Base-by-base conservation (phyloP, 2,797 vertebrate genomes). In the Chelonia mydas region DNA sequence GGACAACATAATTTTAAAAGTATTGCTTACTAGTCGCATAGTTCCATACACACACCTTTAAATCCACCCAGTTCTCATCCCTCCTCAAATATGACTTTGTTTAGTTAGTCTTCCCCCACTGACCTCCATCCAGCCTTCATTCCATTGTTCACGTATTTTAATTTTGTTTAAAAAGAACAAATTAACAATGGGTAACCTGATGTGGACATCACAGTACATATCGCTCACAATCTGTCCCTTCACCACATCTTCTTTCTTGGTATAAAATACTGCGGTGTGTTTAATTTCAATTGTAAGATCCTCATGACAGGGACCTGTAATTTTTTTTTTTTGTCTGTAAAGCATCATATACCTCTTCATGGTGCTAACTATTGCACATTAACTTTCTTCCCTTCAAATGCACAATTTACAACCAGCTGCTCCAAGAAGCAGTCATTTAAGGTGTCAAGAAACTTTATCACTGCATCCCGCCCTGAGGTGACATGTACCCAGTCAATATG, bases 121-220 rank as follows among this genome's bases (percentile, higher is more conserved):
- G 55, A 79, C 25, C 65, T 21, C 12, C 6, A 55, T 50, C 12
- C 27, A 91, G 3, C 10, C 2, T 41, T 87, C 31, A n/a, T 81
- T 81, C 37, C 31, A 79, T 79, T 65, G 74, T n/a, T 83, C 53
- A 76, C 33, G 55, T 50, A 84, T 53, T 90, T 51, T 68, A 91
- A 84, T 68, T 91, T 1, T 10, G 59, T 88, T 90, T 89, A 57
- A 79, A 94, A 72, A 89, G 3, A 84, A 89, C 89, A 81, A 55
- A 41, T 76, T 33, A 91, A 2, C 7, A 51, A 41, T 55, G 6
- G 6, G 10, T 90, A 86, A 59, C 27, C 6, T 72, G 81, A 7
- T 86, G 21, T 77, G 11, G 65, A 79, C 87, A 49, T 41, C 17
- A 74, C 37, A 45, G 68, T 41, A 65, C 68, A 7, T 81, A n/a